Base-by-base conservation (phyloP, 2,888 invertebrate species). In the Coremacera marginata region DNA sequence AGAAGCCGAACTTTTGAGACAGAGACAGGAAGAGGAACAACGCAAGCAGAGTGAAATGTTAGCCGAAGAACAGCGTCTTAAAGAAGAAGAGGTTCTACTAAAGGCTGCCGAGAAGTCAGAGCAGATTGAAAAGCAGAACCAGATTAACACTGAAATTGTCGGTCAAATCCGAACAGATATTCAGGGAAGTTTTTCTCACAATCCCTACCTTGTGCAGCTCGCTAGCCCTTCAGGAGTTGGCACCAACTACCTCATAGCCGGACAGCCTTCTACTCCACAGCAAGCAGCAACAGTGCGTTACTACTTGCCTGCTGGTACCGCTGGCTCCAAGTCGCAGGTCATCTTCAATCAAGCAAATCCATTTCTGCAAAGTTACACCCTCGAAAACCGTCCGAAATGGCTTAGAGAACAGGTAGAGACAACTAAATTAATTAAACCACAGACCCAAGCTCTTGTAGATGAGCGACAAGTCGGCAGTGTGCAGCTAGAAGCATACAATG, bases 141-240 rank as follows among this genome's bases (percentile, higher is more conserved):
- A 70, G 55, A 8, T 14, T 3, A 60, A 34, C 25, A 11, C 44
- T 0, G 27, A 22, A 55, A 60, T 70, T 22, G n/a, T 51, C 2
- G 34, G 9, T 62, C 75, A 75, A 70, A 44, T 60, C 37, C 34
- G 25, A 31, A 5, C 63, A 52, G 55, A 19, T 1, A 19, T 19
- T 55, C 57, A 19, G 27, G 60, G 52, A 7, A 68, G 68, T 16
- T 51, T 25, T 68, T 5, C 16, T 44, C 80, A 83, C 52, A 85
- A 84, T 19, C 84, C 83, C 1, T 85, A 84, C 81, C 81, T 85
- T 11, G 62, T 86, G 77, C 83, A 83, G 71, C 84, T 85, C 5
- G 72, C 81, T 3, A 77, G 67, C 5, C 83, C 82, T 60, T 80
- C 75, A 19, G 44, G 19, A 8, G 14, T 31, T 4, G 51, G 31